A percentile compares a stretch with the other conserved stretches of the same genome.
phyloP scores from a whole-genome alignment of 2,113 vertebrate genomes.

The Orientallactaga bullata region DNA sequence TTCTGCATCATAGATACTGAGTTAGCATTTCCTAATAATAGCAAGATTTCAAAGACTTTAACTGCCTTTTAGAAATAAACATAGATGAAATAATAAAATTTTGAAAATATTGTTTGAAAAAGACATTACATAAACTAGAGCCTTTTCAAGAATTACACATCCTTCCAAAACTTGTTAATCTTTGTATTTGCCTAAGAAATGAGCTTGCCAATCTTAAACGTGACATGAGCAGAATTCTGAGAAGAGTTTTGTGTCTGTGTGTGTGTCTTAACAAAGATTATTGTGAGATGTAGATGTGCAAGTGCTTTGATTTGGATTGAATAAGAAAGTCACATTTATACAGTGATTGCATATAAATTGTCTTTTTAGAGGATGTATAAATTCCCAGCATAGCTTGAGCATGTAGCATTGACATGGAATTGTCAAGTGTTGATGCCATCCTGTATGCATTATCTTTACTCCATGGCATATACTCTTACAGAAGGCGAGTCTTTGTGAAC shows the following conservation, averaged over 20 bases:
- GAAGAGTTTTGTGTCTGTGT: not conserved
- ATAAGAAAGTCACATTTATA: not conserved
- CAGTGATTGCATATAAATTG: not conserved
- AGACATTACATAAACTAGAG: not conserved
- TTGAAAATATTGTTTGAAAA: not conserved
- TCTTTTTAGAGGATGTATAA: not conserved
- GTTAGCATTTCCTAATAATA: conserved; percentile 7
- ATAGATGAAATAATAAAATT: not conserved
- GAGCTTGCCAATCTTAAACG: not conserved
- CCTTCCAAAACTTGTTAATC: conserved; percentile 10
- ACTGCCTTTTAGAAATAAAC: not conserved
- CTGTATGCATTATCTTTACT: not conserved
- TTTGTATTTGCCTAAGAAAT: conserved; percentile 1
- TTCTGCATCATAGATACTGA: conserved; percentile 10
- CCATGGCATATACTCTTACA: not conserved
- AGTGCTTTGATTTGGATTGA: not conserved
- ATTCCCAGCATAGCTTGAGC: not conserved
- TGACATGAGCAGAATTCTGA: conserved; percentile 5
- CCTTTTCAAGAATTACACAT: conserved; percentile 11
- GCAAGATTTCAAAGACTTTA: not conserved
- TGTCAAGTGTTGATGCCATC: not conserved
- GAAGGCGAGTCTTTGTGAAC: not conserved
- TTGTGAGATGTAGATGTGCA: not conserved
- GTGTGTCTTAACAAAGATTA: not conserved
- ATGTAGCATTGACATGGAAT: not conserved